Percentiles rank a stretch among this genome's conserved stretches.
Conservation (phyloP, 30 jellyfish, hydroid and myxozoan species). For the Calvadosia cruxmelitensis region DNA sequence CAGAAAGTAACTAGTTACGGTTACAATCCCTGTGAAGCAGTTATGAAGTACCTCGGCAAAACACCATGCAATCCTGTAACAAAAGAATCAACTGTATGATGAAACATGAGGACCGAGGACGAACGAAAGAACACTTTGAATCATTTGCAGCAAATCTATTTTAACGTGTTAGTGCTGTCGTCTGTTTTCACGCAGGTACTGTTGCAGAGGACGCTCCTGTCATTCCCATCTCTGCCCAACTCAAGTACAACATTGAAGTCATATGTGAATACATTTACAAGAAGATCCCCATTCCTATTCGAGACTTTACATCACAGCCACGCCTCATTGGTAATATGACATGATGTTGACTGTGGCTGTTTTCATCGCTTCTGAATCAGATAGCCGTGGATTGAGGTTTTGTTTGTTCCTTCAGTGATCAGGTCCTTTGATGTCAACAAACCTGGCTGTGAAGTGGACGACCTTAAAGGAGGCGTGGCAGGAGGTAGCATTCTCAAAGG, state of each 20-base stretch:
- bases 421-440: constrained; percentile 98
- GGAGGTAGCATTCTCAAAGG: constrained; percentile 99
- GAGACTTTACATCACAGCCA: constrained; percentile 97
- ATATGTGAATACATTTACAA: constrained; percentile 89
- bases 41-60: too few species aligned
- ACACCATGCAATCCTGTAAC: too few species aligned
- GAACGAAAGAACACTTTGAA: too few species aligned
- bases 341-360: not conserved
- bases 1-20: too few species aligned
- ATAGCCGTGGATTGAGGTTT: not conserved
- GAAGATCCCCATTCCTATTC: constrained; percentile 91
- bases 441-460: constrained; percentile 98
- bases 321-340: constrained; percentile 60
- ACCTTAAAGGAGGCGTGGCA: constrained; percentile 96
- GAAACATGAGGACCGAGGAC: too few species aligned
- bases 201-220: constrained; percentile 96
- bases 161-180: too few species aligned
- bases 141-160: too few species aligned
- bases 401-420: constrained; percentile 31
- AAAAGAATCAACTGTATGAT: too few species aligned
- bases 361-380: not conserved
- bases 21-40: too few species aligned
- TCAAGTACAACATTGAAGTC: constrained; percentile 94
- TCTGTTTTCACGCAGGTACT: constrained; percentile 52
- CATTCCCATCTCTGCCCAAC: constrained; percentile 95